A percentile compares a stretch with the other conserved stretches of the same genome.
These are phyloP conservation scores for Bradypodion pumilum DNA, from an alignment of 2,797 vertebrate genomes.

Conservation along the genomic window DNA sequence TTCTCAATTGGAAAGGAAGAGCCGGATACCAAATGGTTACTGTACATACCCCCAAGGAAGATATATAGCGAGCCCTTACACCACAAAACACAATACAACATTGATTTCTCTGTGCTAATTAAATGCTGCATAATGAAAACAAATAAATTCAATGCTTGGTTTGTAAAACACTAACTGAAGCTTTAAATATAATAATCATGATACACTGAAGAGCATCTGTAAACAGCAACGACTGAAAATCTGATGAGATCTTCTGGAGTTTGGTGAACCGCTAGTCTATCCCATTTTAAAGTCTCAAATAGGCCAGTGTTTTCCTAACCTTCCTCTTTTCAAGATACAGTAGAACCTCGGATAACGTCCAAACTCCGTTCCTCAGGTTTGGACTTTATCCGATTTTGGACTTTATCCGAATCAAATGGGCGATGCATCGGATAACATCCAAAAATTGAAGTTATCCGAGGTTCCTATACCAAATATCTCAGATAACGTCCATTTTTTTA, in stretches of 20 bases:
- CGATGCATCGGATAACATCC: too few relatives aligned
- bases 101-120: conserved; percentile 56
- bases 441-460: too few relatives aligned
- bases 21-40: background rate
- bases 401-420: too few relatives aligned
- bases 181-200: conserved; percentile 52
- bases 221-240: conserved; percentile 53
- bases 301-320: background rate
- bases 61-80: background rate
- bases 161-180: conserved; percentile 55
- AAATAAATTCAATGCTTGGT: conserved; percentile 54
- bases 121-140: conserved; percentile 62
- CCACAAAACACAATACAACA: conserved; percentile 23
- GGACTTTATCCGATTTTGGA: too few relatives aligned
- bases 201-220: conserved; percentile 27
- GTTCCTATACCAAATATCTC: too few relatives aligned
- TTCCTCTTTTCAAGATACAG: background rate
- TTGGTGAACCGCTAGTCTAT: conserved; percentile 20
- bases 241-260: conserved; percentile 43
- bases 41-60: background rate
- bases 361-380: too few relatives aligned
- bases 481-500: too few relatives aligned
- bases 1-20: conserved; percentile 16
- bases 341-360: too few relatives aligned
- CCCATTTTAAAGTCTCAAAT: conserved; percentile 5